These are phyloP conservation scores for Anhinga anhinga DNA, from an alignment of 2,113 vertebrate species.

Conservation along the genomic window DNA sequence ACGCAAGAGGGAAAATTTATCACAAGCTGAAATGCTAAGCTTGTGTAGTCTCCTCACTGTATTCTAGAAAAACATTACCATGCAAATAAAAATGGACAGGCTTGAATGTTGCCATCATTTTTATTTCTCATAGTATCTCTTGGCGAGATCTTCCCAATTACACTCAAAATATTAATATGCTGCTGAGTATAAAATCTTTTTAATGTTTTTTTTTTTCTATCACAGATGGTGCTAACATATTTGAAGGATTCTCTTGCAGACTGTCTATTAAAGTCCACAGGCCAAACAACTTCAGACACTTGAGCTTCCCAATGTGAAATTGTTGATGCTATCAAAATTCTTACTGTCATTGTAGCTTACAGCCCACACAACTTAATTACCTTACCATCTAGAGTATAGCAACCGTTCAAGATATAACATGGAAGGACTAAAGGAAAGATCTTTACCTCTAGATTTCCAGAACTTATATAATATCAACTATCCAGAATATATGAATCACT, in stretches of 20 bases:
- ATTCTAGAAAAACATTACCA: not conserved
- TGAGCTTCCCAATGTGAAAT: not conserved
- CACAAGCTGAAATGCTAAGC: not conserved
- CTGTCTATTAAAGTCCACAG: not conserved
- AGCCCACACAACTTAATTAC: not conserved
- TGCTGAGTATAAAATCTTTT: not conserved
- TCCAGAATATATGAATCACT: not conserved
- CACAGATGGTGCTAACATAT: not conserved
- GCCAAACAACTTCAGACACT: not conserved
- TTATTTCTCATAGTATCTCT: not conserved
- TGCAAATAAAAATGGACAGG: not conserved
- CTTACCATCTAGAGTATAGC: not conserved
- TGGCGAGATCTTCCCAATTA: not conserved
- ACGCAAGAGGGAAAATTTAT: not conserved
- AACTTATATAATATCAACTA: not conserved
- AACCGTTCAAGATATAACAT: not conserved
- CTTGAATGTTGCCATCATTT: not conserved
- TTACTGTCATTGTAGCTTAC: not conserved
- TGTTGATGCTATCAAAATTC: not conserved
- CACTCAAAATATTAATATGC: not conserved
- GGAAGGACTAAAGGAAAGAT: not conserved
- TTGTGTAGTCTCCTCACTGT: not conserved
- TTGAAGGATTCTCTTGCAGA: not conserved
- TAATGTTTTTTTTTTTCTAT: not conserved
- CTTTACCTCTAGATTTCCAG: not conserved